Conservation (phyloP, 2,113 vertebrate genomes). For the Petroica traversi region DNA sequence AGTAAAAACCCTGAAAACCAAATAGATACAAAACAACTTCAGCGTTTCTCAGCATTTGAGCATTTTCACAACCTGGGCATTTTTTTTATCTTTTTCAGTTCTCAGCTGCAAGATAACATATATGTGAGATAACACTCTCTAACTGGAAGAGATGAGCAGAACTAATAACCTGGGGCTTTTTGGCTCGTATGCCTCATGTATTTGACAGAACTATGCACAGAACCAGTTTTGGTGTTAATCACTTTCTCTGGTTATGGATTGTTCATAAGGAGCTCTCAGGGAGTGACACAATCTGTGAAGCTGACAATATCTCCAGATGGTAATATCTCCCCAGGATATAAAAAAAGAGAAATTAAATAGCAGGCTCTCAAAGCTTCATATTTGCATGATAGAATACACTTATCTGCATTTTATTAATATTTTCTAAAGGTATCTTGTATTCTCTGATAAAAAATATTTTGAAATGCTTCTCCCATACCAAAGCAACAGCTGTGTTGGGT, state of each 20-base stretch:
- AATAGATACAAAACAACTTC: not conserved
- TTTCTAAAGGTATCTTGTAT: not conserved
- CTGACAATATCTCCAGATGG: not conserved
- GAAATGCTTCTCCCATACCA: slow-evolving; percentile 53
- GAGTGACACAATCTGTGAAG: not conserved
- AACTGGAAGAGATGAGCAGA: not conserved
- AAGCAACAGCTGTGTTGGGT: slow-evolving; percentile 64
- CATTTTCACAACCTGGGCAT: not conserved
- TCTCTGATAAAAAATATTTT: not conserved
- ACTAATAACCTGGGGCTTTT: not conserved
- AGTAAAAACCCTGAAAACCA: not conserved
- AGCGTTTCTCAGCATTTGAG: not conserved
- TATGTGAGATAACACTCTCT: not conserved
- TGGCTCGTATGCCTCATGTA: not conserved
- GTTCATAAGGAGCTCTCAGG: not conserved
- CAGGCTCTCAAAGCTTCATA: not conserved
- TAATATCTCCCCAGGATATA: not conserved
- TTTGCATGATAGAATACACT: not conserved
- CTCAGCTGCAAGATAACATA: not conserved
- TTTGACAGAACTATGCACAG: not conserved
- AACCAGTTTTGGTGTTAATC: not conserved
- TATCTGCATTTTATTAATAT: not conserved
- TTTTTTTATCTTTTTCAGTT: not conserved
- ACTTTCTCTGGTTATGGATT: not conserved
- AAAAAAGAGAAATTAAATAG: not conserved